Percentiles rank a stretch among this genome's conserved stretches.
Conservation (phyloP, 1,140 invertebrate species). For the silkworm (Bombyx mori) region ASM3026992v2 NC_085120.1:10431001-10431500, state of each 20-base stretch:
- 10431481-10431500: conserved; percentile 5
- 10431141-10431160: too few species aligned
- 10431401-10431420: conserved; percentile 24
- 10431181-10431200: conserved; percentile 31
- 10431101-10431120: too few species aligned
- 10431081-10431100: too few species aligned
- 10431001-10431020: too few species aligned
- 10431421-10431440: conserved; percentile 21
- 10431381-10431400: conserved; percentile 18
- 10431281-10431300: conserved; percentile 32
- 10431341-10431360: conserved; percentile 32
- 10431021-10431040: too few species aligned
- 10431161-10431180: too few species aligned
- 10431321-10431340: conserved; percentile 24
- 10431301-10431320: conserved; percentile 14
- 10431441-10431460: conserved; percentile 12
- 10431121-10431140: too few species aligned
- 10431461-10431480: conserved; percentile 22
- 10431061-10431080: too few species aligned
- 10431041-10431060: too few species aligned
- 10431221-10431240: conserved; percentile 44
- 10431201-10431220: conserved; percentile 53
- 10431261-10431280: conserved; percentile 36
- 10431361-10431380: conserved; percentile 18
- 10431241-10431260: conserved; percentile 41